phyloP scores from a whole-genome alignment of 2,888 invertebrate genomes.

The Brachyptera putata region DNA sequence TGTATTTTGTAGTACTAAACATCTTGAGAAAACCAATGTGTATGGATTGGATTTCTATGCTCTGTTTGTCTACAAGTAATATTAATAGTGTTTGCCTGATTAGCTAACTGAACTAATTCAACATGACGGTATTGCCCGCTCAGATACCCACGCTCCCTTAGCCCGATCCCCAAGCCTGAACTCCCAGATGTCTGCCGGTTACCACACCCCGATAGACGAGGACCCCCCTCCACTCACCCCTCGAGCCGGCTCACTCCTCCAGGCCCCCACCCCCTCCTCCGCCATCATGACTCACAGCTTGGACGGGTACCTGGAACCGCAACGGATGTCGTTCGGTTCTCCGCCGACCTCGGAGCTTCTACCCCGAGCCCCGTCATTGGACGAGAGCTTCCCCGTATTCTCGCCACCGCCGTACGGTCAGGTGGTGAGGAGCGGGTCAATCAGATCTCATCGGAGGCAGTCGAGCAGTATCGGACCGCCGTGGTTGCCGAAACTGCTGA shows the following conservation, averaged over 20 bases:
- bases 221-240: conserved; percentile 52
- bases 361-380: conserved; percentile 59
- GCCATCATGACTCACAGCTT: conserved; percentile 79
- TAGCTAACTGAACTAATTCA: no score
- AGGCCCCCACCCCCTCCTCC: conserved; percentile 60
- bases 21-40: no score
- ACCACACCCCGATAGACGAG: conserved; percentile 72
- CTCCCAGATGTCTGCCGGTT: conserved; percentile 62
- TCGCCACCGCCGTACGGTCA: conserved; percentile 68
- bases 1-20: no score
- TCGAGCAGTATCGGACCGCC: conserved; percentile 48
- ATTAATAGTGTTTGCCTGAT: no score
- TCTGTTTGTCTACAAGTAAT: no score
- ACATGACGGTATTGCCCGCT: no score
- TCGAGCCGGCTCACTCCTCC: conserved; percentile 51
- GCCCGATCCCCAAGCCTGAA: conserved; percentile 42
- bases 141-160: conserved; percentile 26
- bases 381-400: conserved; percentile 80
- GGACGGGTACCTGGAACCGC: conserved; percentile 81
- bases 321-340: conserved; percentile 74
- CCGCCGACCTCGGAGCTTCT: conserved; percentile 67
- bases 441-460: conserved; percentile 42
- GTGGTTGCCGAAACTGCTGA: conserved; percentile 52
- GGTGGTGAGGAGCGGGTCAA: conserved; percentile 38
- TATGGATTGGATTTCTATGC: no score